These are phyloP conservation scores for Heteromurus nitidus DNA, from an alignment of 2,888 invertebrate genomes.

Conservation along the genomic window DNA sequence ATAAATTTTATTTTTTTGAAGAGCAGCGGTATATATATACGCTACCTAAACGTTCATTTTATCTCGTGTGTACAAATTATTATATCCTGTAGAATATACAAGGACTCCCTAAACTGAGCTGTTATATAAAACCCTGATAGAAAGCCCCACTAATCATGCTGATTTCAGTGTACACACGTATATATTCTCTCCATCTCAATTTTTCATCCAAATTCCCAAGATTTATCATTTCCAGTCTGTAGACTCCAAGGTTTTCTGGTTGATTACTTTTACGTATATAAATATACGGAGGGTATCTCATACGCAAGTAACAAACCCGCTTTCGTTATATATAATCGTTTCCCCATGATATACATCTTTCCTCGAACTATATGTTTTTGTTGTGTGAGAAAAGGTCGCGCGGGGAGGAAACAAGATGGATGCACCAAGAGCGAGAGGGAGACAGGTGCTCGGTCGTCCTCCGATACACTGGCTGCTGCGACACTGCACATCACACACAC, in stretches of 20 bases:
- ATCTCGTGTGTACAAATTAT: too few relatives aligned
- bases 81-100: too few relatives aligned
- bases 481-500: background rate
- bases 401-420: constrained; percentile 28
- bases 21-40: too few relatives aligned
- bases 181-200: constrained; percentile 34
- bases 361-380: background rate
- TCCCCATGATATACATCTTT: constrained; percentile 11
- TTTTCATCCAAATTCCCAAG: constrained; percentile 45
- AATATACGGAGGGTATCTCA: background rate
- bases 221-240: constrained; percentile 44
- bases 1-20: too few relatives aligned
- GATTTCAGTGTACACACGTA: constrained; percentile 8
- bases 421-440: constrained; percentile 15
- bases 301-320: too few relatives aligned
- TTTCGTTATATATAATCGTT: too few relatives aligned
- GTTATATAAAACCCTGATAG: too few relatives aligned
- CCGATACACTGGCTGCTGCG: background rate
- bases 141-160: constrained; percentile 38
- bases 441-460: constrained; percentile 38
- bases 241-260: constrained; percentile 25
- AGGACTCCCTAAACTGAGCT: too few relatives aligned
- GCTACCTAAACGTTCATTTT: too few relatives aligned
- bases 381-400: constrained; percentile 18
- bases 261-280: constrained; percentile 19